A percentile compares a stretch with the other conserved stretches of the same genome.
phyloP scores from a whole-genome alignment of 2,113 vertebrate species.

The Rhynchopsitta pachyrhyncha region DNA sequence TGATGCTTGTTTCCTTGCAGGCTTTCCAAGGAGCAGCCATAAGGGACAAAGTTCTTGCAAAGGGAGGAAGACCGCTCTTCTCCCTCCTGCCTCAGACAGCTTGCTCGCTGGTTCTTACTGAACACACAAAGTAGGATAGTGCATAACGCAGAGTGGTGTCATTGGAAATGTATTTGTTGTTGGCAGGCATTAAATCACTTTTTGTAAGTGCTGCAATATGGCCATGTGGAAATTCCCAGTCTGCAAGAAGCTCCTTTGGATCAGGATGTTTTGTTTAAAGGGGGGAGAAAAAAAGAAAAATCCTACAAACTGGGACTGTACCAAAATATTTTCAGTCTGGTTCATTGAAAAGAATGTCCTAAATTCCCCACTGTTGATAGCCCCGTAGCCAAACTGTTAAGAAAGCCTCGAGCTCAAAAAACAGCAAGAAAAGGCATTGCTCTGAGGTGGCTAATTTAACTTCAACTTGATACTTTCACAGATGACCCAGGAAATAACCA shows the following conservation, averaged over 20 bases:
- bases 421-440: background rate
- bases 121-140: background rate
- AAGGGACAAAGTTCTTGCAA: slow-evolving; percentile 2
- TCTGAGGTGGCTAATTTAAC: slow-evolving; percentile 38
- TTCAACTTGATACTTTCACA: slow-evolving; percentile 36
- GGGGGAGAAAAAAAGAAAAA: background rate
- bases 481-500: slow-evolving; percentile 55
- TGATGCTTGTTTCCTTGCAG: slow-evolving; percentile 43
- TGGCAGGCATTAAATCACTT: slow-evolving; percentile 70
- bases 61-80: background rate
- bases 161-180: slow-evolving; percentile 60
- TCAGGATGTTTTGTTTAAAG: slow-evolving; percentile 58
- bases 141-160: slow-evolving; percentile 3
- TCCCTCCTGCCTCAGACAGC: background rate
- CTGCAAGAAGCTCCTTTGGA: slow-evolving; percentile 61
- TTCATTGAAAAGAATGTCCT: slow-evolving; percentile 58
- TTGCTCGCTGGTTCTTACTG: background rate
- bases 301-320: slow-evolving; percentile 21
- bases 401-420: background rate
- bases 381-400: background rate
- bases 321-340: slow-evolving; percentile 63
- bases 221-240: slow-evolving; percentile 67
- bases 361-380: slow-evolving; percentile 21
- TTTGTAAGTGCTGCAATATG: slow-evolving; percentile 60
- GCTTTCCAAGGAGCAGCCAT: background rate